Evolutionary conservation across 2,797 vertebrate genomes (phyloP).

Genomic region (Philypnodon macrostomus): DNA sequence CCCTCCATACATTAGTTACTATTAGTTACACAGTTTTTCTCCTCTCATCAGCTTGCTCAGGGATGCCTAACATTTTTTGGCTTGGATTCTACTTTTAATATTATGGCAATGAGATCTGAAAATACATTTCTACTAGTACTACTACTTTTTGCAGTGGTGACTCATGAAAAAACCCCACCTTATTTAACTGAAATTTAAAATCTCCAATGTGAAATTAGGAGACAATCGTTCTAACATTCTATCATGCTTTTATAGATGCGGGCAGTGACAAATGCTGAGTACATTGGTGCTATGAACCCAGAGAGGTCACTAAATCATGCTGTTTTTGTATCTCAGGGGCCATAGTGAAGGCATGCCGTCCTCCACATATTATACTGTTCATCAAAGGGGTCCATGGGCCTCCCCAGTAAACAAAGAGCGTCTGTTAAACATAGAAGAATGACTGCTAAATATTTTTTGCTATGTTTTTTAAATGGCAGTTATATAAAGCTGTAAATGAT

Average conservation of each 20-base stretch:
- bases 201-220: too few species aligned
- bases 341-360: constrained; percentile 12
- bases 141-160: too few species aligned
- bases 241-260: background rate
- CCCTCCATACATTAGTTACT: too few species aligned
- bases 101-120: too few species aligned
- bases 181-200: too few species aligned
- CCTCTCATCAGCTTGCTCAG: background rate
- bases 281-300: constrained; percentile 9
- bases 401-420: constrained; percentile 17
- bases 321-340: constrained; percentile 21
- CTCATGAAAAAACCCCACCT: too few species aligned
- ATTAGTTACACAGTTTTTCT: too few species aligned
- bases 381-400: constrained; percentile 9
- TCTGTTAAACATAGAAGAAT: constrained; percentile 24
- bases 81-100: too few species aligned
- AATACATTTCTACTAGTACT: too few species aligned
- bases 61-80: too few species aligned
- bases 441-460: constrained; percentile 3
- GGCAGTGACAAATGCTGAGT: constrained; percentile 1
- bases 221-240: too few species aligned
- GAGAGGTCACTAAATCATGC: constrained; percentile 14
- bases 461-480: constrained; percentile 3
- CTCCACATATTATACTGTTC: constrained; percentile 6
- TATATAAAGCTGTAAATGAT: background rate